A percentile compares a stretch with the other conserved stretches of the same genome.
Evolutionary conservation across 2,113 vertebrate species (phyloP).

Genomic region (Octodon degus): DNA sequence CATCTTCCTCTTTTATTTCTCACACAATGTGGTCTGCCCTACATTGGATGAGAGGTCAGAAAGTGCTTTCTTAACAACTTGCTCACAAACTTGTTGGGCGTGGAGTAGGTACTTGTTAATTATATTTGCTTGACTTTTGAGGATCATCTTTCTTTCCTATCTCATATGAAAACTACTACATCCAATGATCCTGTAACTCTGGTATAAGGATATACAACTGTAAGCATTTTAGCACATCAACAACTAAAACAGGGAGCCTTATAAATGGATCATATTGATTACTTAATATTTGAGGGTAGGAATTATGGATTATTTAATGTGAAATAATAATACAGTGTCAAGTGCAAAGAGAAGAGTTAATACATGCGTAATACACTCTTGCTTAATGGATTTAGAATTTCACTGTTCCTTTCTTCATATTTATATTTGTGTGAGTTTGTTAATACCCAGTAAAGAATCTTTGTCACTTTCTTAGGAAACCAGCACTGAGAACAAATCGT

Average conservation of each 20-base stretch:
- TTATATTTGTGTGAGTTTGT: not conserved
- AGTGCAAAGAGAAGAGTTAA: not conserved
- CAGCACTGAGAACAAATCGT: not conserved
- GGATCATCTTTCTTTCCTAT: slow-evolving; percentile 3
- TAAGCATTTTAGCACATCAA: not conserved
- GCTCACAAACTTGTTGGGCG: not conserved
- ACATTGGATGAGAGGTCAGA: not conserved
- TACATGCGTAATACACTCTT: not conserved
- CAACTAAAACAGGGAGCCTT: not conserved
- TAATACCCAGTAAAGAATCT: not conserved
- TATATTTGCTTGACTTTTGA: not conserved
- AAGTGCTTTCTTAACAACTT: slow-evolving; percentile 6
- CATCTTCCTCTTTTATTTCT: slow-evolving; percentile 24
- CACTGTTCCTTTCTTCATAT: not conserved
- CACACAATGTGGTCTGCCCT: not conserved
- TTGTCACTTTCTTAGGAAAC: not conserved
- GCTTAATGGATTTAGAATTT: slow-evolving; percentile 16
- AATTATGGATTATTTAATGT: not conserved
- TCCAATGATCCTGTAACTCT: not conserved
- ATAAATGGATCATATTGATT: not conserved
- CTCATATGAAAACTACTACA: not conserved
- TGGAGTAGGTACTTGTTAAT: not conserved
- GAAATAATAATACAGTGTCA: not conserved
- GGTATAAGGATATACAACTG: not conserved
- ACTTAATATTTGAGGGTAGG: not conserved